Evolutionary conservation across 1,140 invertebrate genomes (phyloP), one percentile per base, ranked within the genome.

Genomic region (Drosophila ercepeae): DNA sequence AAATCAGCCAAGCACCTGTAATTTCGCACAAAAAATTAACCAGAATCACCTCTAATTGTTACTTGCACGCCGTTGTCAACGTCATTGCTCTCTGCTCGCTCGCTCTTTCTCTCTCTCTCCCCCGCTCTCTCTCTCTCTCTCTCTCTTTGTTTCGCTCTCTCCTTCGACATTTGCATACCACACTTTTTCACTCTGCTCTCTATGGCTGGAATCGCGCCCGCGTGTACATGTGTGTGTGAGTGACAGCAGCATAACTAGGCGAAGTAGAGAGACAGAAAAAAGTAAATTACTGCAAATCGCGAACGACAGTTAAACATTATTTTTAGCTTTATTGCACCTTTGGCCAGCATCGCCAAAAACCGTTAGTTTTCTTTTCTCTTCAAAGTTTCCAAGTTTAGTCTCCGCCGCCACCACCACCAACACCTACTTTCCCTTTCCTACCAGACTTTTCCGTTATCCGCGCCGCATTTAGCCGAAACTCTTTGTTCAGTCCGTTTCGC

Each of bases 201-300:
- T 54, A 50, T 75, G 14, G 73, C 74, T 83, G 79, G 75, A 83
- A 67, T 69, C 57, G 58, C 64, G 25, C 18, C 9, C 34, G 59
- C 27, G 11, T 36, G 34, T 65, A 19, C 59, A 45, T 73, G 50
- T 59, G 36, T 13, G 42, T 29, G 42, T 49, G 42, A 14, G 50
- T 58, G 49, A 25, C 54, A 39, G 64, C 57, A 86, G 67, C 75
- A 81, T 86, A 86, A 81, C 76, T 82, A 70, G 78, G 82, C 63
- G 39, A 81, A 86, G 46, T 57, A 41, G 50, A 57, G 53, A 46
- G 45, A 58, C 60, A 42, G 46, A 50, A 65, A 58, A 59, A 73
- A 61, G 50, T 73, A 79, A 84, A 65, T 84, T 88, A 86, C 76
- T 86, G 81, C 82, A 86, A 32, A 88, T 86, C 59, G 50, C 41